phyloP scores from a whole-genome alignment of 2,113 vertebrate species.

The Guaruba guarouba region DNA sequence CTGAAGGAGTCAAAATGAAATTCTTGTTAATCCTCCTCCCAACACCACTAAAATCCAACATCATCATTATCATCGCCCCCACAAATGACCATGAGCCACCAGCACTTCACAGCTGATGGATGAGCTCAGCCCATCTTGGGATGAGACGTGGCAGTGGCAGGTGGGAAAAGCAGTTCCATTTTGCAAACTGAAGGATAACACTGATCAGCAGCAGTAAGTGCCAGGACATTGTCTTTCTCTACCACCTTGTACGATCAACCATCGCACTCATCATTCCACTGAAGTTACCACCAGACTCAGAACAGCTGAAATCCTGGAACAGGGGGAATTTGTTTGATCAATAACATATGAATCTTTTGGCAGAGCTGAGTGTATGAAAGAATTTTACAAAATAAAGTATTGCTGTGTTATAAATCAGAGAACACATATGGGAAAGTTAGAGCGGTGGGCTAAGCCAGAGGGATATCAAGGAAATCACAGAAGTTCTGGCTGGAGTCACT shows the following conservation, averaged over 20 bases:
- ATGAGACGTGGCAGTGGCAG: rapidly evolving
- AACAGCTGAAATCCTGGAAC: slow-evolving; percentile 16
- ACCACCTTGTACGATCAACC: not conserved
- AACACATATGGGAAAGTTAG: slow-evolving; percentile 54
- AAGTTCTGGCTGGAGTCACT: slow-evolving; percentile 49
- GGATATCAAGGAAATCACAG: slow-evolving; percentile 61
- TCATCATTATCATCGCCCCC: not conserved
- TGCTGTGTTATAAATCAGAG: slow-evolving; percentile 47
- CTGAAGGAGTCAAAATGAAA: slow-evolving; percentile 39
- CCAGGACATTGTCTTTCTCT: not conserved
- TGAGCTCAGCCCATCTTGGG: not conserved
- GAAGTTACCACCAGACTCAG: not conserved
- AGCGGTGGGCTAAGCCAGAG: not conserved
- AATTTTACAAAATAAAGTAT: slow-evolving; percentile 34
- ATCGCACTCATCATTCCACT: not conserved
- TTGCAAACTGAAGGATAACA: not conserved
- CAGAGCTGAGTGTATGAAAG: not conserved
- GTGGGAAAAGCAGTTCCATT: not conserved
- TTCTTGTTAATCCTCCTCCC: slow-evolving; percentile 39
- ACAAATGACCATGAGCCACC: not conserved
- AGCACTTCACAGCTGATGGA: not conserved
- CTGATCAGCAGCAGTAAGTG: not conserved
- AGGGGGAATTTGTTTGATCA: slow-evolving; percentile 54
- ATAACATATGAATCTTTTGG: slow-evolving; percentile 52
- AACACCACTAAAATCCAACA: not conserved